Conservation (phyloP, 1,140 invertebrate species). For the Lerema accius region DNA sequence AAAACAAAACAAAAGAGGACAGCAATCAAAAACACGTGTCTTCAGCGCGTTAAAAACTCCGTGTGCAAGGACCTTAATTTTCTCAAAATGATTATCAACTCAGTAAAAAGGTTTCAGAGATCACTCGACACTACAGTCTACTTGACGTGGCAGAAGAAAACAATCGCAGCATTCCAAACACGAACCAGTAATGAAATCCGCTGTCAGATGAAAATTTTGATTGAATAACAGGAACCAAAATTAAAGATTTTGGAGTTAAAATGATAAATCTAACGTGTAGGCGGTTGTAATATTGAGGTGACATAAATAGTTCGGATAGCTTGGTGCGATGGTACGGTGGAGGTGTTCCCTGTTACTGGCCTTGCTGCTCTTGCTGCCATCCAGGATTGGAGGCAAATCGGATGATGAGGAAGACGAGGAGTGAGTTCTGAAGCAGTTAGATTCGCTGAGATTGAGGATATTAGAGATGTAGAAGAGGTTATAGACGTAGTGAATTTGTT, state of each 20-base stretch:
- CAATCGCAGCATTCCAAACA: conserved; percentile 65
- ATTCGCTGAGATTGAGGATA: conserved; percentile 4
- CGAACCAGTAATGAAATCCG: conserved; percentile 50
- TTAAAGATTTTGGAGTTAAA: conserved; percentile 58
- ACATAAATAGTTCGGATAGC: conserved; percentile 33
- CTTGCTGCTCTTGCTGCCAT: conserved; percentile 61
- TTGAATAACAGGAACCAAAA: conserved; percentile 36
- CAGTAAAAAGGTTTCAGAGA: conserved; percentile 20
- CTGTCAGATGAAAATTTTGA: conserved; percentile 62
- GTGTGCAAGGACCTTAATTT: no score
- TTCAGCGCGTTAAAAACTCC: no score
- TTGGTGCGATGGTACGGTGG: conserved; percentile 64
- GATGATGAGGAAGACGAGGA: conserved; percentile 68
- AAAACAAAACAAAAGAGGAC: no score
- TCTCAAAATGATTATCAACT: not conserved
- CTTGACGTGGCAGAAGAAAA: conserved; percentile 46
- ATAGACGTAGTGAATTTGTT: no score
- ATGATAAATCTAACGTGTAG: conserved; percentile 71
- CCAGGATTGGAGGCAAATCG: conserved; percentile 43
- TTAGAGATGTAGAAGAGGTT: no score
- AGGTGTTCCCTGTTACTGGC: conserved; percentile 59
- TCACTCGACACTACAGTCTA: conserved; percentile 17
- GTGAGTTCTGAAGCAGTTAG: conserved; percentile 51
- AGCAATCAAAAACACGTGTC: no score
- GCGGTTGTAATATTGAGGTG: conserved; percentile 36